Evolutionary conservation across 2,113 vertebrate species (phyloP).

Genomic region (Hypocryptadius cinnamomeus): DNA sequence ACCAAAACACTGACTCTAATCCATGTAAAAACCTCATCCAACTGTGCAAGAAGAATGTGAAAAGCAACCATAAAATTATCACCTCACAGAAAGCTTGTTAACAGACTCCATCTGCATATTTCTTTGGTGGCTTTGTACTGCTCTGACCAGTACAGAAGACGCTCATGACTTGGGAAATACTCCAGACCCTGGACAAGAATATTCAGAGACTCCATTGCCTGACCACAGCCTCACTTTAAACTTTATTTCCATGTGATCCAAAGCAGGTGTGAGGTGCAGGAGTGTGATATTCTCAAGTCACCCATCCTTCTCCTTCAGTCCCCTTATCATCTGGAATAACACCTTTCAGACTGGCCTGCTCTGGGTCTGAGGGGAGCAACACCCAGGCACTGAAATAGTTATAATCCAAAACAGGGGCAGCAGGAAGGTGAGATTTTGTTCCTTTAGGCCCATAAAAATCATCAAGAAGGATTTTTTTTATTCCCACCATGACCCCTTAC

Average conservation of each 20-base stretch:
- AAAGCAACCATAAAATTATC: neutral
- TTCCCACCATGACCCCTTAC: neutral
- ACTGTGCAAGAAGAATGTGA: neutral
- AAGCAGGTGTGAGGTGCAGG: neutral
- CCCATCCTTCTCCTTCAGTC: neutral
- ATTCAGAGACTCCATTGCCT: neutral
- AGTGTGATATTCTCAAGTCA: neutral
- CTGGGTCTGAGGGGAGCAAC: neutral
- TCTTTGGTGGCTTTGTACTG: neutral
- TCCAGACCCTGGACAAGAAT: neutral
- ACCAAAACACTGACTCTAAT: neutral
- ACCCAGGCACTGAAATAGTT: neutral
- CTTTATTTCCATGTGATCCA: neutral
- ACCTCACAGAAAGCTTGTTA: neutral
- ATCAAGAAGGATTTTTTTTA: neutral
- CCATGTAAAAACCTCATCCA: neutral
- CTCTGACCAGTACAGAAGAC: neutral
- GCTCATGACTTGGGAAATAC: neutral
- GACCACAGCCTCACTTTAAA: neutral
- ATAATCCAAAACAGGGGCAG: neutral
- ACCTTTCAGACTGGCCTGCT: neutral
- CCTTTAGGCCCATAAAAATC: neutral
- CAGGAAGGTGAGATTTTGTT: neutral
- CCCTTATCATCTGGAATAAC: neutral
- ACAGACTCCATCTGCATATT: neutral